These are phyloP conservation scores for Rostratula benghalensis DNA, from an alignment of 2,113 vertebrate genomes.

Conservation along the genomic window DNA sequence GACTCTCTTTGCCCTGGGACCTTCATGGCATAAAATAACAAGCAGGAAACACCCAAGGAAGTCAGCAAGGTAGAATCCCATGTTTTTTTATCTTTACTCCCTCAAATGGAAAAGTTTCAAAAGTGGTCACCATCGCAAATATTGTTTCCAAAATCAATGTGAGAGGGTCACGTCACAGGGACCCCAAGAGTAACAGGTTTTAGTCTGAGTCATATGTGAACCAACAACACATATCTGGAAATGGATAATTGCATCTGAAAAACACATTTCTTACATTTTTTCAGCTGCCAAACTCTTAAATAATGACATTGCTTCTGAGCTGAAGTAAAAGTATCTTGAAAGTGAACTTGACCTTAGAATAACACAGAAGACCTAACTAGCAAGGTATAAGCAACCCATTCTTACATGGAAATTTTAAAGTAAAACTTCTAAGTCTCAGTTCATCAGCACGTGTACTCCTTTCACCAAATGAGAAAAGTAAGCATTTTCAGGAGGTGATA, in stretches of 20 bases:
- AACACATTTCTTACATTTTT: neutral
- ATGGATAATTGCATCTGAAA: neutral
- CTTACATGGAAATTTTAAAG: neutral
- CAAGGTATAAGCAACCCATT: neutral
- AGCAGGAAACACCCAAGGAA: neutral
- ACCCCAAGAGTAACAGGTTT: neutral
- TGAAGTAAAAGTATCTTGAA: neutral
- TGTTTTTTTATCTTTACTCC: neutral
- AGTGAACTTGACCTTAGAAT: neutral
- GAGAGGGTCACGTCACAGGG: neutral
- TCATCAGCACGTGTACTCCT: neutral
- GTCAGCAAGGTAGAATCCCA: neutral
- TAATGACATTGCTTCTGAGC: neutral
- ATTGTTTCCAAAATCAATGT: neutral
- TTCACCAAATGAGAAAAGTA: neutral
- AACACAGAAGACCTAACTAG: neutral
- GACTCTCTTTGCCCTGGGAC: neutral
- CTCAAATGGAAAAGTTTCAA: neutral
- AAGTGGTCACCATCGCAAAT: neutral
- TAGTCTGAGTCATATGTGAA: neutral
- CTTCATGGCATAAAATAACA: neutral
- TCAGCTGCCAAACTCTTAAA: neutral
- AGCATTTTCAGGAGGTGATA: neutral
- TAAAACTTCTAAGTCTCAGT: neutral
- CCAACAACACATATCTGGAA: neutral